Base-by-base conservation (phyloP, 2,113 vertebrate genomes). In the Sorex araneus region DNA sequence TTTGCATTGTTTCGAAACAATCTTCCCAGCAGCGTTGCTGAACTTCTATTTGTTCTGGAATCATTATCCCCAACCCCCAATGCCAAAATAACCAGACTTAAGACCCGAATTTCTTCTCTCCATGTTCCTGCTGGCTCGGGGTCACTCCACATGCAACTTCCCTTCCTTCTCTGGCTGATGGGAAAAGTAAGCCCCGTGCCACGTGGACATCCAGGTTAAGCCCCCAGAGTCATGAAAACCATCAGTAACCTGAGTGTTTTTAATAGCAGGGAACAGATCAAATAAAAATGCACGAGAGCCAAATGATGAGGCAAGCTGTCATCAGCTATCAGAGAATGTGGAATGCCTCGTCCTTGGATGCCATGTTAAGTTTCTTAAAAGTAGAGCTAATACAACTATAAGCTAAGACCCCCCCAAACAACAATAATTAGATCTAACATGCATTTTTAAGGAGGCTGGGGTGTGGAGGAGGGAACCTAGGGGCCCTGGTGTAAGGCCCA, bases 251-350 rank as follows among this genome's bases (percentile, higher is more conserved):
- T 76, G 23, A 23, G 43, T 34, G 40, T 70, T 94, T 40, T 40
- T 74, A 89, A 87, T 16, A 73, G 50, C 23, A 4, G 19, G 32
- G 2, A 57, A 70, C 13, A 78, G n/a, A 63, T 76, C 84, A 94
- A 88, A 82, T 64, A 73, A 87, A 94, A 92, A 0, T 27, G n/a
- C 82, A n/a, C 54, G 45, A 36, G 6, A 34, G n/a, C 45, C 2
- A 84, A 16, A 66, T 23, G 30, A 91, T 84, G n/a, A 66, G 34
- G 80, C 34, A 76, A 63, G 10, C 28, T 36, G 23, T 11, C 64
- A 30, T 3, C 54, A 83, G 6, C n/a, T 89, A 89, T 71, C 67
- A 86, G 93, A 74, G 40, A 85, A 6, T 47, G 43, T 45, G 67
- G 32, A 40, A 40, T 81, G 30, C 64, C 25, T 84, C 32, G 6